Conservation (phyloP, 2,888 invertebrate species). For the Cordilura impudica region DNA sequence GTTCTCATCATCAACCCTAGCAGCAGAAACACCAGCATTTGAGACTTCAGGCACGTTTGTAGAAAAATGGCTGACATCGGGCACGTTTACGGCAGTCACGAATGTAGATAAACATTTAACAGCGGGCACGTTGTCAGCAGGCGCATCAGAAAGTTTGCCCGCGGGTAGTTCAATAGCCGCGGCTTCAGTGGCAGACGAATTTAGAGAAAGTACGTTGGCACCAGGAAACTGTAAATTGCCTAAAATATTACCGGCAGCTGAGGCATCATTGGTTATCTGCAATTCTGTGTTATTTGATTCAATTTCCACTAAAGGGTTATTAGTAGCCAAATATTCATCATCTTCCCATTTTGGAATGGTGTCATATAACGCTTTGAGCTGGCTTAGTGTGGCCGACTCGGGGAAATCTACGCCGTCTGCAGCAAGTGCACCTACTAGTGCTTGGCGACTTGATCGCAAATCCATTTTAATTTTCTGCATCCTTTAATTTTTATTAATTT, state of each 20-base stretch:
- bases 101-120: background rate
- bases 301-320: background rate
- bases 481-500: too few species aligned
- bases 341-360: constrained; percentile 3
- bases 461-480: too few species aligned
- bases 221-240: constrained; percentile 5
- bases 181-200: constrained; percentile 12
- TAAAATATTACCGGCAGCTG: constrained; percentile 2
- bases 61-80: background rate
- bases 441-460: too few species aligned
- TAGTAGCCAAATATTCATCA: background rate
- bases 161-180: constrained; percentile 8
- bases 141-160: background rate
- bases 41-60: background rate
- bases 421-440: constrained; percentile 9
- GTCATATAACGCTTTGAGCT: constrained; percentile 9
- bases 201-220: constrained; percentile 3
- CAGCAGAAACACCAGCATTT: background rate
- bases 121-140: background rate
- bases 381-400: constrained; percentile 6
- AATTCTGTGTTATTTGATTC: background rate
- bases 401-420: constrained; percentile 20
- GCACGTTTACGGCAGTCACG: background rate
- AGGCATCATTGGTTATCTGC: background rate
- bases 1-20: background rate